Evolutionary conservation across 2,797 vertebrate genomes (phyloP), one percentile per base, ranked within the genome.

Genomic region (Sphaeramia orbicularis): DNA sequence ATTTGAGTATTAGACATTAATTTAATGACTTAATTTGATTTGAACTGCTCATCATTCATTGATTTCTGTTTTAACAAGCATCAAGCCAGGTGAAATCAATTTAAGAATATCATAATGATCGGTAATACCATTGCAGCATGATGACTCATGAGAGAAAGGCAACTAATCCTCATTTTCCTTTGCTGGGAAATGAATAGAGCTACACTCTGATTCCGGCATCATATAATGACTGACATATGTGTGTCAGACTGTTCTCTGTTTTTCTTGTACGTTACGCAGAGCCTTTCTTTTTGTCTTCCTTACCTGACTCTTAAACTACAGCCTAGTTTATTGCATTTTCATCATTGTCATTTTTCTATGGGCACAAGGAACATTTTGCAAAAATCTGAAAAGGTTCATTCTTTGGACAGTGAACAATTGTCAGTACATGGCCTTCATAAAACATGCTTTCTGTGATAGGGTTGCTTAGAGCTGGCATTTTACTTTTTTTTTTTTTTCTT

Each of bases 41-140:
- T 59, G 52, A 56, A 37, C 66, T 27, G n/a, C 58, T 53, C 44
- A 75, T 86, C 73, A 78, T 43, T 66, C 58, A 71, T 56, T 71
- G 62, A 65, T 69, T 69, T 83, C 65, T 60, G 73, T 74, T 76
- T 76, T 60, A 86, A 69, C 53, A 74, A 52, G 69, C 72, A 56
- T 84, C 68, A 75, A 62, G 72, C 44, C 77, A 83, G 79, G 78
- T 86, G 74, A 83, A 89, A 83, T 88, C 71, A 66, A 89, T 83
- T 81, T 69, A 40, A 67, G 49, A 64, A 66, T 82, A 67, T 69
- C 74, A 74, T 78, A 71, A 79, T 80, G 70, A 83, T 69, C 38
- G 27, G 44, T 78, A 69, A 84, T 71, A 55, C 70, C n/a, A 74
- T 16, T 65, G 71, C 76, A 30, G 56, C 63, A 45, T 41, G 76